Conservation (phyloP, 2,888 invertebrate genomes). For the Heliothis peltigera region DNA sequence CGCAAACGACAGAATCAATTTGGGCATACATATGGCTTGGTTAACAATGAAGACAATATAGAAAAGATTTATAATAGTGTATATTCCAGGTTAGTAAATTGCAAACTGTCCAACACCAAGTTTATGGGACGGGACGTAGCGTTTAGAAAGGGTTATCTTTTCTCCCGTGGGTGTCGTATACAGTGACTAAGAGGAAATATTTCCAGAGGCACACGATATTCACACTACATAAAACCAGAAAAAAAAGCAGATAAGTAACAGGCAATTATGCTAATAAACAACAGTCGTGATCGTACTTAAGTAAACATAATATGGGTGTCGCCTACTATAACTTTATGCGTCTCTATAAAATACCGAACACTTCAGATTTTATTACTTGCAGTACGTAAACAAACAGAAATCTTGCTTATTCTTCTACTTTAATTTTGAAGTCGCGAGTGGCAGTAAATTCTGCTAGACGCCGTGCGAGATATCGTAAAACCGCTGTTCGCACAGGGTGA, state of each 20-base stretch:
- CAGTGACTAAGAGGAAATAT: constrained; percentile 2
- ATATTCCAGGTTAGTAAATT: neutral
- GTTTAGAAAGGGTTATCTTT: neutral
- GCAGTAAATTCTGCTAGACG: constrained; percentile 61
- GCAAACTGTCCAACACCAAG: constrained; percentile 5
- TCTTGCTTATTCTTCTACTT: constrained; percentile 31
- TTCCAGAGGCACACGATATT: constrained; percentile 7
- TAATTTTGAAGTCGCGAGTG: constrained; percentile 61
- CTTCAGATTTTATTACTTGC: constrained; percentile 39
- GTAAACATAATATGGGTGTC: neutral
- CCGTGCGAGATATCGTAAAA: constrained; percentile 59
- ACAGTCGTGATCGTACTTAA: neutral
- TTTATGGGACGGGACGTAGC: neutral
- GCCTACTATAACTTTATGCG: constrained; percentile 41
- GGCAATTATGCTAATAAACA: neutral
- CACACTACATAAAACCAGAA: constrained; percentile 6
- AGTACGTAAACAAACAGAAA: constrained; percentile 38
- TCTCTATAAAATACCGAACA: constrained; percentile 20
- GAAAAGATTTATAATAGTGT: neutral
- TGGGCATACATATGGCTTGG: constrained; percentile 4
- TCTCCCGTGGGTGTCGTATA: constrained; percentile 31
- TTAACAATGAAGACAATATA: neutral
- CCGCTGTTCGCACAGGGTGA: constrained; percentile 25
- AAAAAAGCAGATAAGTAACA: neutral
- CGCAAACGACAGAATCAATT: constrained; percentile 23